phyloP scores from a whole-genome alignment of 2,797 vertebrate species.

The Sebastes itinus region DNA sequence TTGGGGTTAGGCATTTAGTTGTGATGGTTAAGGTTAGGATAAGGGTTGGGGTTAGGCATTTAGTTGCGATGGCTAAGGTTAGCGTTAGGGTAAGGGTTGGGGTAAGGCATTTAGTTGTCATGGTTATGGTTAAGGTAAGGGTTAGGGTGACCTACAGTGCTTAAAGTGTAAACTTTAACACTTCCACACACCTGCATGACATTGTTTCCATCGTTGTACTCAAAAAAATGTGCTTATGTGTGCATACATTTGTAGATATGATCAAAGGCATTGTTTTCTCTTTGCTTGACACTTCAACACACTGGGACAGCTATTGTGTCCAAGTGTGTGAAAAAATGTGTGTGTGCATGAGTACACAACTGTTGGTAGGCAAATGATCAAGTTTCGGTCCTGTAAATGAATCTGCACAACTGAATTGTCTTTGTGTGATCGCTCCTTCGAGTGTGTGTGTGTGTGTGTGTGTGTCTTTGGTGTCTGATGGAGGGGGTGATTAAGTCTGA shows the following conservation, averaged over 20 bases:
- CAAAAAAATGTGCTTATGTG: not conserved
- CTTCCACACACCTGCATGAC: not conserved
- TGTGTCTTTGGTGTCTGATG: conserved; percentile 60
- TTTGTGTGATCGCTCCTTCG: conserved; percentile 1
- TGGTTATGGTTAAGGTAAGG: too few relatives aligned
- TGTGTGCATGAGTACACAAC: not conserved
- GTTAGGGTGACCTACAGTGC: too few relatives aligned
- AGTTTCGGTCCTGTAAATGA: conserved; percentile 55
- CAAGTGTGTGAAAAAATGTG: not conserved
- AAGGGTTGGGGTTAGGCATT: too few relatives aligned
- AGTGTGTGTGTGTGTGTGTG: not conserved
- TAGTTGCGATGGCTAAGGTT: too few relatives aligned
- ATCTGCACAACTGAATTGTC: conserved; percentile 46
- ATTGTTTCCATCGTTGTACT: not conserved
- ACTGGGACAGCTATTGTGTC: not conserved
- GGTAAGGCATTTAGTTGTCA: too few relatives aligned
- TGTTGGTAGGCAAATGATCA: conserved; percentile 26
- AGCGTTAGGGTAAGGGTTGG: too few relatives aligned
- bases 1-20: too few relatives aligned
- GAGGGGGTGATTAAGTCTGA: conserved; percentile 56
- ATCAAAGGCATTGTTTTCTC: not conserved
- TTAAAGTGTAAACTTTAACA: not conserved
- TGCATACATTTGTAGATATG: not conserved
- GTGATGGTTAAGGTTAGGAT: too few relatives aligned
- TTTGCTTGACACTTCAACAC: not conserved